Conservation (phyloP, 2,888 invertebrate genomes). For the Tethea ocularis region DNA sequence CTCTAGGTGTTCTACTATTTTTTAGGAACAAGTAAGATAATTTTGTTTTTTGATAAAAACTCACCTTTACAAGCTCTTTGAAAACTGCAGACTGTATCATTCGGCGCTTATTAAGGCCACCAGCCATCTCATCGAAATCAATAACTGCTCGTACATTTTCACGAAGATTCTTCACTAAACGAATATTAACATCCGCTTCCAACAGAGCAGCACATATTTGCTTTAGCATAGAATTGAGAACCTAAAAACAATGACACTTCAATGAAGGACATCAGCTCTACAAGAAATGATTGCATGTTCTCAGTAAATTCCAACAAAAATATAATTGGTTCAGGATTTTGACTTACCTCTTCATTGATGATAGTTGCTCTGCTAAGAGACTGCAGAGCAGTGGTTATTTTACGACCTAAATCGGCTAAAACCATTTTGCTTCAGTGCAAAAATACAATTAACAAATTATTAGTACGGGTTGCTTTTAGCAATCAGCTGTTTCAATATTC, state of each 20-base stretch:
- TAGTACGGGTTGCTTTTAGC: slow-evolving; percentile 19
- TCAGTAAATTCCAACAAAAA: not conserved
- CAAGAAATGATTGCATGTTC: not conserved
- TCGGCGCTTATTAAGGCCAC: slow-evolving; percentile 97
- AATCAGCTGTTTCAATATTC: slow-evolving; percentile 46
- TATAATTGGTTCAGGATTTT: not conserved
- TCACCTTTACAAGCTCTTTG: slow-evolving; percentile 97
- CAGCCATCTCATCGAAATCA: slow-evolving; percentile 99
- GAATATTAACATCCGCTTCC: slow-evolving; percentile 98
- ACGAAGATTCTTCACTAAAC: slow-evolving; percentile 96
- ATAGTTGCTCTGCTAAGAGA: slow-evolving; percentile 99
- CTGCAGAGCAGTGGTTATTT: slow-evolving; percentile 98
- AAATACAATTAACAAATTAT: slow-evolving; percentile 24
- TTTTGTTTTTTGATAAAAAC: too few relatives aligned
- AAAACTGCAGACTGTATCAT: slow-evolving; percentile 99
- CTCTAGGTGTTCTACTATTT: too few relatives aligned
- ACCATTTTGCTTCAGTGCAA: slow-evolving; percentile 90
- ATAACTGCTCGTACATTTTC: slow-evolving; percentile 99
- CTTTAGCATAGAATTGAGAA: slow-evolving; percentile 99
- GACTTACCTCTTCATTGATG: slow-evolving; percentile 97
- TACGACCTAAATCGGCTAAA: slow-evolving; percentile 99
- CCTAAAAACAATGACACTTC: slow-evolving; percentile 82
- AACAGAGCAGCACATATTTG: slow-evolving; percentile 98
- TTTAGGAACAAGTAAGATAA: too few relatives aligned
- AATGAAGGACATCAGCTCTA: not conserved